Percentiles rank a stretch among this genome's conserved stretches.
phyloP scores from a whole-genome alignment of 2,797 vertebrate species.

The Hydrophis major region DNA sequence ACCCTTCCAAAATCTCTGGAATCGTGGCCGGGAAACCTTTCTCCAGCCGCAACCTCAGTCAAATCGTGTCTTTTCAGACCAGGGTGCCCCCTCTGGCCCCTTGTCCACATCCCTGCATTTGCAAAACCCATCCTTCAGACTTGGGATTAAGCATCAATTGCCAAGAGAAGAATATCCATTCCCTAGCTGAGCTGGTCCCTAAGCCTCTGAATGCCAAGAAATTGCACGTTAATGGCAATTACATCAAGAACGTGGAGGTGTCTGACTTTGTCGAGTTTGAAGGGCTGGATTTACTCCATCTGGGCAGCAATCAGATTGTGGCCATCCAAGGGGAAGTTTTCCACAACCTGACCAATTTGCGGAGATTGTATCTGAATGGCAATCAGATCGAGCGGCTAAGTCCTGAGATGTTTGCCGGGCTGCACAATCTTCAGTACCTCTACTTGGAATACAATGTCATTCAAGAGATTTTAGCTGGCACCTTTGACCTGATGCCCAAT shows the following conservation, averaged over 20 bases:
- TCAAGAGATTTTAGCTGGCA: constrained; percentile 92
- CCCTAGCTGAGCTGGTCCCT: constrained; percentile 84
- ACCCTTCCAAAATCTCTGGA: constrained; percentile 93
- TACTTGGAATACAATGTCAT: constrained; percentile 99
- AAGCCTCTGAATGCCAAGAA: constrained; percentile 95
- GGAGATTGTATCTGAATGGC: constrained; percentile 93
- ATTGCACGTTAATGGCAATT: constrained; percentile 92
- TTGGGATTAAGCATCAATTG: constrained; percentile 96
- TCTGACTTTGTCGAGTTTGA: constrained; percentile 89
- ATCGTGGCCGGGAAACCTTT: constrained; percentile 90
- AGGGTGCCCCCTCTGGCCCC: constrained; percentile 84
- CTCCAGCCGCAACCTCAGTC: constrained; percentile 84
- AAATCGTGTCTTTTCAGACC: constrained; percentile 91
- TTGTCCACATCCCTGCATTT: constrained; percentile 89
- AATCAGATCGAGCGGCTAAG: constrained; percentile 94
- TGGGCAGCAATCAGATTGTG: constrained; percentile 94
- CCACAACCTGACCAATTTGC: constrained; percentile 92
- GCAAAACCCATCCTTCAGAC: constrained; percentile 95
- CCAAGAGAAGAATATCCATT: constrained; percentile 92
- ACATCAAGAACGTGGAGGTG: constrained; percentile 86
- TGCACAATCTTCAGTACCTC: constrained; percentile 93
- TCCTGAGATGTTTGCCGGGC: constrained; percentile 95
- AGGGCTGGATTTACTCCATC: constrained; percentile 93
- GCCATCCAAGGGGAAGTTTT: constrained; percentile 89
- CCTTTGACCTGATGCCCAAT: constrained; percentile 95